These are phyloP conservation scores for Cheilosia scutellata DNA, from an alignment of 2,888 invertebrate species.

Conservation along the genomic window DNA sequence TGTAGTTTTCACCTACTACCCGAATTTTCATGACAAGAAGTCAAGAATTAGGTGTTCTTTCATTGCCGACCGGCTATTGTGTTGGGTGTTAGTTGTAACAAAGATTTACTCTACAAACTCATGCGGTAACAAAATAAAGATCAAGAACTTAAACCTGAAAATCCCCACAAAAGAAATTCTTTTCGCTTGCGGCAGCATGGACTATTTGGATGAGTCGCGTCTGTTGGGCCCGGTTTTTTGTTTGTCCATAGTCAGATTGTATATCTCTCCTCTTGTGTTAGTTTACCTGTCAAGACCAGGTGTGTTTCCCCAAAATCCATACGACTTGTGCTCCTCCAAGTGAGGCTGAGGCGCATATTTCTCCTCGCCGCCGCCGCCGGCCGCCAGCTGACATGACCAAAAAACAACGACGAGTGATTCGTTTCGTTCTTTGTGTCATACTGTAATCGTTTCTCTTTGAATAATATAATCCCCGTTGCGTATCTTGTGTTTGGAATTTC, in stretches of 20 bases:
- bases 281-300: constrained; percentile 71
- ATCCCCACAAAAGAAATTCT: constrained; percentile 58
- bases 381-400: neutral
- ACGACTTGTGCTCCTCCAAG: constrained; percentile 36
- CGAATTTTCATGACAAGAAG: constrained; percentile 42
- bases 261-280: constrained; percentile 34
- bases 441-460: constrained; percentile 55
- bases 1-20: constrained; percentile 57
- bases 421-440: constrained; percentile 70
- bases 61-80: neutral
- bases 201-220: constrained; percentile 66
- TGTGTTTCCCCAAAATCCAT: constrained; percentile 44
- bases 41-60: constrained; percentile 32
- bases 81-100: constrained; percentile 32
- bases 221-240: constrained; percentile 24
- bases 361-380: neutral
- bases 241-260: constrained; percentile 25
- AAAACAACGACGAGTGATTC: constrained; percentile 42
- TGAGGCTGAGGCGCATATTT: constrained; percentile 29
- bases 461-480: constrained; percentile 46
- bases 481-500: constrained; percentile 58
- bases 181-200: constrained; percentile 55
- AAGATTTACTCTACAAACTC: constrained; percentile 31
- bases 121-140: constrained; percentile 32
- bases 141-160: constrained; percentile 61